These are phyloP conservation scores for Trichogramma evanescens DNA, from an alignment of 2,888 invertebrate genomes.

Conservation along the genomic window DNA sequence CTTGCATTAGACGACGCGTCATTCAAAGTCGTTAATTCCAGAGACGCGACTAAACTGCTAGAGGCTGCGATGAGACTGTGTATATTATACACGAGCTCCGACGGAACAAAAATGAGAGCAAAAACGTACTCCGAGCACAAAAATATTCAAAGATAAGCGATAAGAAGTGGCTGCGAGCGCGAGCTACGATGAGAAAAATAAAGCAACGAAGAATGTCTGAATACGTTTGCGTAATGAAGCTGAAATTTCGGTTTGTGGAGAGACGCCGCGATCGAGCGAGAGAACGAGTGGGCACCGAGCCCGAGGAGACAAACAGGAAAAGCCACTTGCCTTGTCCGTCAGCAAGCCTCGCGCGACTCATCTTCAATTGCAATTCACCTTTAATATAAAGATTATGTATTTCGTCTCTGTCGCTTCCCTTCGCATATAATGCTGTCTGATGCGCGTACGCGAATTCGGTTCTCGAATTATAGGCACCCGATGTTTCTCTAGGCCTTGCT, in stretches of 20 bases:
- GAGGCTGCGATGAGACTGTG: too few species aligned
- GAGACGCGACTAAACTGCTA: too few species aligned
- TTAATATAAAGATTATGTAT: slow-evolving; percentile 8
- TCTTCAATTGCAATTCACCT: slow-evolving; percentile 19
- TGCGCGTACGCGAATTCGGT: neutral
- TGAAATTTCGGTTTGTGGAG: slow-evolving; percentile 12
- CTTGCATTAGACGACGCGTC: too few species aligned
- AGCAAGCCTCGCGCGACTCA: slow-evolving; percentile 6
- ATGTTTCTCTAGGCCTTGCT: slow-evolving; percentile 1
- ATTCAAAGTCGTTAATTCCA: too few species aligned
- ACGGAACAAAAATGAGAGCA: too few species aligned
- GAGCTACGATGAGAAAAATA: neutral
- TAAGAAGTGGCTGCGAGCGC: neutral
- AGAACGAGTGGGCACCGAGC: neutral
- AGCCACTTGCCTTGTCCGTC: slow-evolving; percentile 21
- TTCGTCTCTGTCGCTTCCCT: neutral
- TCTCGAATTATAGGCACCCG: neutral
- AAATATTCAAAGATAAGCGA: too few species aligned
- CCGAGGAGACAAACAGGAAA: slow-evolving; percentile 18
- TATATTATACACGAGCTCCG: too few species aligned
- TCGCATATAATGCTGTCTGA: neutral
- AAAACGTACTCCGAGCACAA: too few species aligned
- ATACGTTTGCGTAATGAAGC: slow-evolving; percentile 23
- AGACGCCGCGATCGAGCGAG: too few species aligned
- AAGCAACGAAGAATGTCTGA: neutral